Evolutionary conservation across 2,113 vertebrate genomes (phyloP).

Genomic region (Hippocampus mohnikei): DNA sequence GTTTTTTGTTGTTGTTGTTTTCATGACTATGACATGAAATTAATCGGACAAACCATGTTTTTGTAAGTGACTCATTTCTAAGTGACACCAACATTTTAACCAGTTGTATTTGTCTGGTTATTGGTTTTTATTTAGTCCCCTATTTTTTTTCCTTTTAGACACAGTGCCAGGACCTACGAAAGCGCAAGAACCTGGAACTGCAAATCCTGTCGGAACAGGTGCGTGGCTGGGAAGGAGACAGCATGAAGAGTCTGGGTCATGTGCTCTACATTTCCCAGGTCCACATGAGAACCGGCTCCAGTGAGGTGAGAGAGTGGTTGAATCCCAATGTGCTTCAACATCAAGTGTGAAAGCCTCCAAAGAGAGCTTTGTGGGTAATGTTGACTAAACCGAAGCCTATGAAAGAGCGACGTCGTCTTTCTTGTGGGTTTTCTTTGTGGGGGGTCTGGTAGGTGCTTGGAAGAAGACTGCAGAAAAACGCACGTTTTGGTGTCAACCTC

Average conservation of each 20-base stretch:
- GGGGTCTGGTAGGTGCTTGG: constrained; percentile 32
- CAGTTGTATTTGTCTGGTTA: background rate
- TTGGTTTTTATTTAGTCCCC: background rate
- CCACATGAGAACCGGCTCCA: constrained; percentile 79
- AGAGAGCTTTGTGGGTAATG: background rate
- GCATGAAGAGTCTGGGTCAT: constrained; percentile 87
- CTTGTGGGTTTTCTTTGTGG: constrained; percentile 49
- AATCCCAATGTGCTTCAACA: background rate
- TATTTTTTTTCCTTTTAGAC: constrained; percentile 59
- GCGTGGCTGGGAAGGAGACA: constrained; percentile 93
- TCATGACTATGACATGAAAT: no score
- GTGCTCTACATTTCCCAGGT: constrained; percentile 92
- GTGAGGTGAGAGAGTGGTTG: constrained; percentile 78
- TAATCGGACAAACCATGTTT: background rate
- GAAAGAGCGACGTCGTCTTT: constrained; percentile 12
- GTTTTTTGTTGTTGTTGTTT: no score
- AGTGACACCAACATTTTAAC: background rate
- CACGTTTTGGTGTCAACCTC: background rate
- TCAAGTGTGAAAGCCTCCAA: background rate
- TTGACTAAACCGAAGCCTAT: constrained; percentile 20
- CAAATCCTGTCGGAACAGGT: constrained; percentile 95
- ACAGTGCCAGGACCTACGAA: constrained; percentile 91
- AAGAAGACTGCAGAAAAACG: background rate
- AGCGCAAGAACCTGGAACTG: constrained; percentile 90
- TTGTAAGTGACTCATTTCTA: background rate